phyloP scores from a whole-genome alignment of 2,113 vertebrate species.

The Oophaga pumilio region DNA sequence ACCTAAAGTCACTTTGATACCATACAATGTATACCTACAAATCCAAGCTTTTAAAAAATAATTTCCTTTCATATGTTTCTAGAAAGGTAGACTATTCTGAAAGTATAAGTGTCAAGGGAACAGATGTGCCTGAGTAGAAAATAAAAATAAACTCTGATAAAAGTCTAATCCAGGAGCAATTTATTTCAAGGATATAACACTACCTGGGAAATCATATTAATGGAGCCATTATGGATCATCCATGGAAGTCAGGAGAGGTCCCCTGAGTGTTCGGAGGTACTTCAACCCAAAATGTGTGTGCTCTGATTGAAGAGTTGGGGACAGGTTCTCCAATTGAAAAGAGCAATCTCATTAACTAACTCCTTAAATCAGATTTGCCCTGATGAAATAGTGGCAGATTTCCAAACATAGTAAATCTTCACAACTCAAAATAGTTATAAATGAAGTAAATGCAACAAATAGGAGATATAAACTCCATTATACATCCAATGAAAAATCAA shows the following conservation, averaged over 20 bases:
- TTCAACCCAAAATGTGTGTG: slow-evolving; percentile 53
- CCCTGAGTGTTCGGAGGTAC: slow-evolving; percentile 48
- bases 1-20: background rate
- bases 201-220: slow-evolving; percentile 57
- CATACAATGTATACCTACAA: slow-evolving; percentile 1
- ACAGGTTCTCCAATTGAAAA: slow-evolving; percentile 46
- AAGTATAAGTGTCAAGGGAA: slow-evolving; percentile 7
- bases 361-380: slow-evolving; percentile 55
- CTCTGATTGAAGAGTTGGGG: slow-evolving; percentile 54
- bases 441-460: background rate
- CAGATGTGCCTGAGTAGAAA: slow-evolving; percentile 40
- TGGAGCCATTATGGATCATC: slow-evolving; percentile 49
- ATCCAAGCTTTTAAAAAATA: slow-evolving; percentile 3
- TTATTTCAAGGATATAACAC: slow-evolving; percentile 54
- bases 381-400: slow-evolving; percentile 54
- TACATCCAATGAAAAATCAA: background rate
- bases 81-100: slow-evolving; percentile 12
- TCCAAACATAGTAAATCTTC: slow-evolving; percentile 30
- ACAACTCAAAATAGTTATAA: slow-evolving; percentile 39
- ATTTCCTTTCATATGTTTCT: slow-evolving; percentile 24
- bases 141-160: slow-evolving; percentile 50
- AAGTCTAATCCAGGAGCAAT: slow-evolving; percentile 44
- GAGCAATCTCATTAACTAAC: slow-evolving; percentile 57
- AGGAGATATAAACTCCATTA: background rate
- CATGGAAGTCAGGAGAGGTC: slow-evolving; percentile 48